A percentile compares a stretch with the other conserved stretches of the same genome.
These are phyloP conservation scores for Drosophila sp. DNA, from an alignment of 1,140 invertebrate genomes.

Conservation along the genomic window DNA sequence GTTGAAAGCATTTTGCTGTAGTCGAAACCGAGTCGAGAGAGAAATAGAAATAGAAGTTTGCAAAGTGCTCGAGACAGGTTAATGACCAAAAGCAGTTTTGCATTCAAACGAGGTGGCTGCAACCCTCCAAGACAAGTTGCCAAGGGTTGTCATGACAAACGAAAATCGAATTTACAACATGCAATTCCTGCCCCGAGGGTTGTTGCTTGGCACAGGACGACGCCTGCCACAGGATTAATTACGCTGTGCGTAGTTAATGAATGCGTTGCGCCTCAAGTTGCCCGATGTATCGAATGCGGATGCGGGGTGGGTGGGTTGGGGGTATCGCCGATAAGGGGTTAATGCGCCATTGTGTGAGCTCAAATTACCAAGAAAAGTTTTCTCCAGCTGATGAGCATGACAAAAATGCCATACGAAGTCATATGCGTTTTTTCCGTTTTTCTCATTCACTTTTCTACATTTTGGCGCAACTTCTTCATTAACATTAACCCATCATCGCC, in stretches of 20 bases:
- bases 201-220: constrained; percentile 32
- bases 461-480: constrained; percentile 70
- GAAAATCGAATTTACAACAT: constrained; percentile 81
- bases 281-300: background rate
- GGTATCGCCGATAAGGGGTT: constrained; percentile 68
- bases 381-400: constrained; percentile 61
- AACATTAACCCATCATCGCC: constrained; percentile 41
- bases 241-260: constrained; percentile 74
- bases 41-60: constrained; percentile 43
- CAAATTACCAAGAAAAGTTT: constrained; percentile 69
- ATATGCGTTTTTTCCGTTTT: constrained; percentile 28
- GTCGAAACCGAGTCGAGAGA: background rate
- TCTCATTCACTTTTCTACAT: constrained; percentile 37
- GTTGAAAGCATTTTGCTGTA: constrained; percentile 76
- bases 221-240: constrained; percentile 70
- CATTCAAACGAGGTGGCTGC: constrained; percentile 69
- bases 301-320: background rate
- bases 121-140: constrained; percentile 4
- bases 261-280: constrained; percentile 44
- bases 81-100: constrained; percentile 80
- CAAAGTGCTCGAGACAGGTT: constrained; percentile 80
- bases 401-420: constrained; percentile 50
- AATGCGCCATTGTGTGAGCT: constrained; percentile 61
- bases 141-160: constrained; percentile 76
- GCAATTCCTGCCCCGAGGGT: constrained; percentile 62